A percentile compares a stretch with the other conserved stretches of the same genome.
Conservation (phyloP, 1,140 invertebrate species). For the Solenopsis fugax region DNA sequence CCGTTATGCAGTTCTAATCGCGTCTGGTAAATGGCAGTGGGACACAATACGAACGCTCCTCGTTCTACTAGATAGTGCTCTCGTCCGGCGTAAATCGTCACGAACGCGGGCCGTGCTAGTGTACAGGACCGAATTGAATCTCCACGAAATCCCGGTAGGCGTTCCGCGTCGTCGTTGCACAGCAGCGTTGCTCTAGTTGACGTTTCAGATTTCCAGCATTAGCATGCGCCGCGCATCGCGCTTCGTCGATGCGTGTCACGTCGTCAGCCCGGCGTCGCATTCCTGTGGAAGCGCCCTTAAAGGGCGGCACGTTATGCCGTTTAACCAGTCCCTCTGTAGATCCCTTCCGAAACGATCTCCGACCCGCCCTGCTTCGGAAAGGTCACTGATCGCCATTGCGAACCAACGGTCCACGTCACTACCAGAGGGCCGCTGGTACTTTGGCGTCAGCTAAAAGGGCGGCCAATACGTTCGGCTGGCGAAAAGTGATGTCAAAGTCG, state of each 20-base stretch:
- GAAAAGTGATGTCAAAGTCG: conserved; percentile 44
- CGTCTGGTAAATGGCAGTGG: conserved; percentile 16
- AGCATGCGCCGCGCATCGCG: conserved; percentile 74
- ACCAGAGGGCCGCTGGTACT: not conserved
- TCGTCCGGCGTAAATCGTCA: conserved; percentile 72
- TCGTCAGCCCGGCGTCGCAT: conserved; percentile 72
- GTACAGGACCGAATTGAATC: conserved; percentile 73
- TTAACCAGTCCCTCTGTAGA: conserved; percentile 71
- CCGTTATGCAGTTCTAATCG: not conserved
- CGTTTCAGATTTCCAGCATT: conserved; percentile 77
- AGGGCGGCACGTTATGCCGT: conserved; percentile 77
- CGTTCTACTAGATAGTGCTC: conserved; percentile 10
- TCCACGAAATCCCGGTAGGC: conserved; percentile 76
- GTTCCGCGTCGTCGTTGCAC: conserved; percentile 69
- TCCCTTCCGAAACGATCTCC: conserved; percentile 52
- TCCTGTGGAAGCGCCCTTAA: conserved; percentile 74
- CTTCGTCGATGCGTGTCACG: conserved; percentile 77
- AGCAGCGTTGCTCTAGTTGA: conserved; percentile 71
- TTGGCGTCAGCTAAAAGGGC: conserved; percentile 8
- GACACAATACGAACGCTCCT: not conserved
- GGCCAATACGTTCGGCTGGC: not conserved
- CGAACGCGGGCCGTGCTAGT: conserved; percentile 61
- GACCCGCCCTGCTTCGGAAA: conserved; percentile 58
- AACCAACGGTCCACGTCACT: conserved; percentile 7
- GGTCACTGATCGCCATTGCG: conserved; percentile 55